Conservation (phyloP, 2,888 invertebrate species). For the Limulus polyphemus region DNA sequence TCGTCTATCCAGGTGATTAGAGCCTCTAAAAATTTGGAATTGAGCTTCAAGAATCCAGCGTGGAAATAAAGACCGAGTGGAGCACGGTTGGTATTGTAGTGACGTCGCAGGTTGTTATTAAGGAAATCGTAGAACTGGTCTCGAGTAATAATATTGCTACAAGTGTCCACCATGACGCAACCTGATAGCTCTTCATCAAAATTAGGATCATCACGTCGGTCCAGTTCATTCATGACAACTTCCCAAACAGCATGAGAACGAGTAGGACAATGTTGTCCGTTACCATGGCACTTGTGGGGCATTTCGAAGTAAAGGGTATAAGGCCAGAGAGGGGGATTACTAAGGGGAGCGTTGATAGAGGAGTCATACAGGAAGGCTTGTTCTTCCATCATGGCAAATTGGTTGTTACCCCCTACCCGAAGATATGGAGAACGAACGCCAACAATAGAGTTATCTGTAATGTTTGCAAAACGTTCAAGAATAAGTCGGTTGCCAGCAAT, state of each 20-base stretch:
- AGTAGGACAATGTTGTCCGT: constrained; percentile 76
- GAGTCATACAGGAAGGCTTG: constrained; percentile 90
- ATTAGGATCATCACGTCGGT: constrained; percentile 81
- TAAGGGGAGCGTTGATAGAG: constrained; percentile 77
- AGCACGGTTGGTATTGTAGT: constrained; percentile 77
- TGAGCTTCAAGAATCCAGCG: constrained; percentile 84
- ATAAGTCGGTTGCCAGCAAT: constrained; percentile 84
- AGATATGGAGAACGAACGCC: constrained; percentile 78
- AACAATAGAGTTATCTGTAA: constrained; percentile 79
- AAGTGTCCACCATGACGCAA: constrained; percentile 90
- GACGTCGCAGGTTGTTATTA: constrained; percentile 83
- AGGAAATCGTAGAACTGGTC: constrained; percentile 91
- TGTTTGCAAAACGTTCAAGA: constrained; percentile 61
- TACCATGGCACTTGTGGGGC: constrained; percentile 61
- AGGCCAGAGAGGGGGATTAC: constrained; percentile 88
- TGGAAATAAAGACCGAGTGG: constrained; percentile 84
- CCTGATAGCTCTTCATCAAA: constrained; percentile 82
- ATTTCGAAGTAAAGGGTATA: constrained; percentile 93
- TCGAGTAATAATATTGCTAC: constrained; percentile 78
- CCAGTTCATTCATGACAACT: constrained; percentile 90
- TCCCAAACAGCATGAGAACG: constrained; percentile 84
- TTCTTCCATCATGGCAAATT: constrained; percentile 94
- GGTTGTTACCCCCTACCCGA: constrained; percentile 81
- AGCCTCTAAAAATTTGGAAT: constrained; percentile 80
- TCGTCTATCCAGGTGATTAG: constrained; percentile 90